Base-by-base conservation (phyloP, 2,888 invertebrate species). In the Tanaodytes sp. region DNA sequence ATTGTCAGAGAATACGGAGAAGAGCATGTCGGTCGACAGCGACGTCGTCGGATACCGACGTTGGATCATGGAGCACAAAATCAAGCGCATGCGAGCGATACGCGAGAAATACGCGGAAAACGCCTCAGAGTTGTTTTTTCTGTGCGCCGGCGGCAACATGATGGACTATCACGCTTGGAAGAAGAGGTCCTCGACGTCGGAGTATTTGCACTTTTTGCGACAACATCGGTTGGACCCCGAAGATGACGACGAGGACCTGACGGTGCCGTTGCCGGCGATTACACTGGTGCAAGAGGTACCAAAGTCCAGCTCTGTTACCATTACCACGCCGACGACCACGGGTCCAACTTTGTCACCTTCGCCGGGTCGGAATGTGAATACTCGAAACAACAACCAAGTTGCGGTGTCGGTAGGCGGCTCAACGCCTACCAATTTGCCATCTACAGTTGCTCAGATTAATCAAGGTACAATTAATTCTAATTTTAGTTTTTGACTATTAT, bases 141-240 rank as follows among this genome's bases (percentile, higher is more conserved):
- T 96, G 78, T 93, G 94, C 86, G 90, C 90, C 78, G 93, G 93
- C 76, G 94, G 94, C 72, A 94, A 94, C 86, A 90, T 96, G 88
- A 91, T 95, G 90, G 96, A 97, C 84, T 94, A 92, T 86, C 90
- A 90, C 76, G 87, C 89, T 76, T 96, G 95, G 93, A 91, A 92
- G 76, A 94, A 94, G 85, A 88, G 92, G 77, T 92, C 94, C 73
- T 90, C 93, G 62, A 89, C 91, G 73, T 90, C 91, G 66, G 91
- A 91, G 83, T 91, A 93, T 80, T 82, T 91, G 67, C 89, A 91
- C 55, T 94, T 93, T 84, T 87, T 93, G 76, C 91, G 91, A 80
- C 91, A 92, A 79, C 90, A 92, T 77, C 88, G 89, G 67, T 88
- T 92, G 77, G 90, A 91, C 77, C 88, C 88, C 71, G 88, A 90